A percentile compares a stretch with the other conserved stretches of the same genome.
Conservation (phyloP, 2,797 vertebrate genomes). For the Monodelphis domestica region DNA sequence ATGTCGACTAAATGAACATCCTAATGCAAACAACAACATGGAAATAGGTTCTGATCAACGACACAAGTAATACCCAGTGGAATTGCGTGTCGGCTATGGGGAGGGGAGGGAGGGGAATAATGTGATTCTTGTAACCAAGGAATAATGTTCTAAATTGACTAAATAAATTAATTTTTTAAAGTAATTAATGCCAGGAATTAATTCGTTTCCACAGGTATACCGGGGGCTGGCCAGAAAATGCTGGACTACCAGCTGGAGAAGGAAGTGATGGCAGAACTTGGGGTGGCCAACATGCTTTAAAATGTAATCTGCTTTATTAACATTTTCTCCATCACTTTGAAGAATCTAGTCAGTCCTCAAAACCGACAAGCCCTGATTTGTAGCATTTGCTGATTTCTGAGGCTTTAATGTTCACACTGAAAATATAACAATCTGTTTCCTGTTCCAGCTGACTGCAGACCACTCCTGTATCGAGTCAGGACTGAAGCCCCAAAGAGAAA, state of each 20-base stretch:
- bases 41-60: too few species aligned
- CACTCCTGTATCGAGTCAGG: neutral
- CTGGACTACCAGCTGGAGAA: neutral
- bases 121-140: too few species aligned
- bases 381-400: neutral
- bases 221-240: neutral
- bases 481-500: neutral
- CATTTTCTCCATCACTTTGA: neutral
- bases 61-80: too few species aligned
- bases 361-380: neutral
- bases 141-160: too few species aligned
- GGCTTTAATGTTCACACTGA: neutral
- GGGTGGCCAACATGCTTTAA: neutral
- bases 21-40: too few species aligned
- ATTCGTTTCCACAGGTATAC: neutral
- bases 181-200: neutral
- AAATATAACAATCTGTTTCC: neutral
- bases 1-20: too few species aligned
- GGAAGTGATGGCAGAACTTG: too few species aligned
- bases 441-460: neutral
- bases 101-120: too few species aligned
- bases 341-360: neutral
- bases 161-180: too few species aligned
- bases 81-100: too few species aligned
- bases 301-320: neutral